These are phyloP conservation scores for Hepsetus odoe DNA, from an alignment of 2,113 vertebrate genomes.

Conservation along the genomic window DNA sequence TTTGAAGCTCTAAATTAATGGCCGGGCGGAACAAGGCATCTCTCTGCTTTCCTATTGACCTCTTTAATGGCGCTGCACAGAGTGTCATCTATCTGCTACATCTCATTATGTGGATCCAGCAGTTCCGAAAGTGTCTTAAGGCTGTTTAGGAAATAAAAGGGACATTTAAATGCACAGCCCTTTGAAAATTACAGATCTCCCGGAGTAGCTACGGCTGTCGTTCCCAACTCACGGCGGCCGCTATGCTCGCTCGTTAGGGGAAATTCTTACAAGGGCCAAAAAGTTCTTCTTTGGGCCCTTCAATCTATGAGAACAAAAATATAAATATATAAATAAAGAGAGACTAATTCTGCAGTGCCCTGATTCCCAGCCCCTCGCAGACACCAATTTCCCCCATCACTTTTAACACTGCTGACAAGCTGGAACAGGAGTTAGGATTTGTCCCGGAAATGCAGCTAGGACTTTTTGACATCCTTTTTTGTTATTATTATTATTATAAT, in stretches of 20 bases:
- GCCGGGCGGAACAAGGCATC: constrained; percentile 92
- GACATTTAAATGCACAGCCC: constrained; percentile 93
- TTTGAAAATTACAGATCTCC: constrained; percentile 96
- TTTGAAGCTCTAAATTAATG: constrained; percentile 99
- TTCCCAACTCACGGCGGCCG: constrained; percentile 78
- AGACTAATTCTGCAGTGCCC: constrained; percentile 74
- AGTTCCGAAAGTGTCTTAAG: constrained; percentile 93
- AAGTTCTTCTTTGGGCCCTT: constrained; percentile 78
- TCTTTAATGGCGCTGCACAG: constrained; percentile 91
- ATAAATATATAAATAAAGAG: constrained; percentile 30
- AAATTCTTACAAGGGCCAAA: constrained; percentile 89
- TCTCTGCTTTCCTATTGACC: constrained; percentile 88
- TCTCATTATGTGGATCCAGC: constrained; percentile 97
- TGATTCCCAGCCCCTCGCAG: constrained; percentile 82
- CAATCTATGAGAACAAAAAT: constrained; percentile 69
- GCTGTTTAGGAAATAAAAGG: constrained; percentile 98
- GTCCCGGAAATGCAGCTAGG: constrained; percentile 89
- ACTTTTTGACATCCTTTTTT: constrained; percentile 84
- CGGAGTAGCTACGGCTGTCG: constrained; percentile 84
- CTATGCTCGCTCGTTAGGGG: constrained; percentile 89
- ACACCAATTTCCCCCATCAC: constrained; percentile 77
- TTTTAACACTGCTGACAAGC: constrained; percentile 83
- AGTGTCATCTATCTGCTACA: constrained; percentile 96
- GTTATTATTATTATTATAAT: background rate
- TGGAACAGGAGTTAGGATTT: constrained; percentile 86